phyloP scores from a whole-genome alignment of 2,113 vertebrate species.

The Parus major region DNA sequence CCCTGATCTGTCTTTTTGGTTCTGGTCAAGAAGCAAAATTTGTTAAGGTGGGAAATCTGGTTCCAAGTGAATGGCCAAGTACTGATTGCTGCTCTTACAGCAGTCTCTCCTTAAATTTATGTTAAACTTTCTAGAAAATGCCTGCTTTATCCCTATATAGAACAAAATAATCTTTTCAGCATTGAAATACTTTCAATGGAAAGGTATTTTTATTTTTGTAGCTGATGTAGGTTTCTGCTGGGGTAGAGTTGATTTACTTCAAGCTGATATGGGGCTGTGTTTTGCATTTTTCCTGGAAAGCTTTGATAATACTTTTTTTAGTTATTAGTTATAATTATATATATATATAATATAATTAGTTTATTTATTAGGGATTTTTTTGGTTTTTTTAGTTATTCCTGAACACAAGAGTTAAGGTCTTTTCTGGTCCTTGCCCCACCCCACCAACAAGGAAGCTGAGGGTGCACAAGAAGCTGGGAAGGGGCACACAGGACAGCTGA shows the following conservation, averaged over 20 bases:
- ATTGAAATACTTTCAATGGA: neutral
- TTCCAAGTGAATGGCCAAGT: neutral
- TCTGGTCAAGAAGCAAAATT: neutral
- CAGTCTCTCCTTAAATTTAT: neutral
- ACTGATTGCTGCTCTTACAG: neutral
- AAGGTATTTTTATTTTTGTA: neutral
- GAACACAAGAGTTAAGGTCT: neutral
- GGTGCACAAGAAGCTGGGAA: neutral
- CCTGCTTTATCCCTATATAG: neutral
- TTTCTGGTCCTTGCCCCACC: neutral
- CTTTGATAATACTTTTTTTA: neutral
- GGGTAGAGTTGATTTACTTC: neutral
- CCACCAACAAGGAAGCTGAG: neutral
- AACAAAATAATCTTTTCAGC: neutral
- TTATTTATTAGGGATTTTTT: neutral
- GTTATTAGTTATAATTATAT: too few species aligned
- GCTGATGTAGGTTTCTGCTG: neutral
- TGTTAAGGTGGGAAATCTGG: neutral
- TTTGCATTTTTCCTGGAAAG: neutral
- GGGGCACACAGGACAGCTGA: accelerated
- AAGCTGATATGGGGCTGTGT: too few species aligned
- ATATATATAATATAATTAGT: too few species aligned
- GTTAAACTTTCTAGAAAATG: neutral
- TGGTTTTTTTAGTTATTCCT: neutral
- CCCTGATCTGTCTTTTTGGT: neutral